Base-by-base conservation (phyloP, 2,888 invertebrate species). In the Acanthopleura granulata region DNA sequence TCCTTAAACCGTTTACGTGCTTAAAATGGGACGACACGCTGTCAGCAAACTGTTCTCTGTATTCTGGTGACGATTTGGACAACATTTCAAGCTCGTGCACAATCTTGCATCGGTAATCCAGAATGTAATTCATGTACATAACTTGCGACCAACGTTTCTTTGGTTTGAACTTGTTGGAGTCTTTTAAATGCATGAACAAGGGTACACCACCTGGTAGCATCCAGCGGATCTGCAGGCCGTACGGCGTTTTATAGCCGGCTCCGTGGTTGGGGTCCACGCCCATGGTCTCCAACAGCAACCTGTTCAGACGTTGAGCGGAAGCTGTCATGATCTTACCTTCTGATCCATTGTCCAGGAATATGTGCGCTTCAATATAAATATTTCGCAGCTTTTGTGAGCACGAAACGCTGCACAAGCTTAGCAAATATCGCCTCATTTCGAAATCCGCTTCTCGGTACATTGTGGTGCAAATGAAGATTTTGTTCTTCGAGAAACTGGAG, bases 71-170 rank as follows among this genome's bases (percentile, higher is more conserved):
- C 16, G 25, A 27, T 14, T 66, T 66, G 22, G 66, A 66, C 25
- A 66, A 66, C 66, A 66, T 27, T 66, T 22, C 66, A 9, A 66
- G 14, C 16, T 66, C 66, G 16, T 25, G 66, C 14, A 71, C n/a
- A 18, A 74, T 12, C 22, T 71, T 40, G 74, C 78, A 77, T n/a
- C 79, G 50, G 73, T 77, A 80, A 62, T 79, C 80, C n/a, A 82
- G 74, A 25, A 82, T 80, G 61, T 82, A 82, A 49, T 81, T 77
- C 82, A 82, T 81, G 51, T 82, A 82, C 82, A 82, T 82, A 49
- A 82, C 81, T 69, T 82, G 81, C 29, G 80, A 81, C 82, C 82
- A 82, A 18, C 82, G 72, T 57, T 82, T 82, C 71, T 81, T 82
- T 3, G 77, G 50, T 74, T 81, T 82, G 49, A 81, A 78, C 66